A percentile compares a stretch with the other conserved stretches of the same genome.
phyloP scores from a whole-genome alignment of 1,140 invertebrate species.

The Acyrthosiphon pisum region DNA sequence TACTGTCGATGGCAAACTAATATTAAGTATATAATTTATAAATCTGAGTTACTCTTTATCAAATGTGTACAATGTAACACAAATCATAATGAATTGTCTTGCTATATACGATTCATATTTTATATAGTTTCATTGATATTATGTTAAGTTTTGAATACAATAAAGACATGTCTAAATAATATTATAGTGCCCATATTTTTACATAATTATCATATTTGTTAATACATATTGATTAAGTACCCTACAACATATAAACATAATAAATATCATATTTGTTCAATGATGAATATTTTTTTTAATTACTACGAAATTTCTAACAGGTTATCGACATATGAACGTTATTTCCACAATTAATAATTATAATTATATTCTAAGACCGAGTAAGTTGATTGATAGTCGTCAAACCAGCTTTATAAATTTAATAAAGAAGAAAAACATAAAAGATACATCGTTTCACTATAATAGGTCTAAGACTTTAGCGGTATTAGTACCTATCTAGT shows the following conservation, averaged over 20 bases:
- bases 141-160: not conserved
- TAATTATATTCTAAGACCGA: not conserved
- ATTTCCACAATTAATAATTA: not conserved
- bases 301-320: not conserved
- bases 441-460: not conserved
- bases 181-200: not conserved
- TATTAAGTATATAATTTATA: not conserved
- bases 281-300: not conserved
- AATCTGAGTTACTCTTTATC: not conserved
- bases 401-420: not conserved
- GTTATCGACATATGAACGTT: not conserved
- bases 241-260: not conserved
- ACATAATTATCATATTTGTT: too few relatives aligned
- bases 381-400: not conserved
- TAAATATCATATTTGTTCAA: not conserved
- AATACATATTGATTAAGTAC: too few relatives aligned
- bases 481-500: too few relatives aligned
- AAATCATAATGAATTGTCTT: not conserved
- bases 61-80: not conserved
- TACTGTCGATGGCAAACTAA: not conserved
- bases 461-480: not conserved
- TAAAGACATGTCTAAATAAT: not conserved
- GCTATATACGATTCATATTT: not conserved
- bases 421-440: not conserved
- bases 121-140: not conserved